A percentile compares a stretch with the other conserved stretches of the same genome.
Evolutionary conservation across 2,113 vertebrate genomes (phyloP).

Genomic region (Perognathus longimembris): DNA sequence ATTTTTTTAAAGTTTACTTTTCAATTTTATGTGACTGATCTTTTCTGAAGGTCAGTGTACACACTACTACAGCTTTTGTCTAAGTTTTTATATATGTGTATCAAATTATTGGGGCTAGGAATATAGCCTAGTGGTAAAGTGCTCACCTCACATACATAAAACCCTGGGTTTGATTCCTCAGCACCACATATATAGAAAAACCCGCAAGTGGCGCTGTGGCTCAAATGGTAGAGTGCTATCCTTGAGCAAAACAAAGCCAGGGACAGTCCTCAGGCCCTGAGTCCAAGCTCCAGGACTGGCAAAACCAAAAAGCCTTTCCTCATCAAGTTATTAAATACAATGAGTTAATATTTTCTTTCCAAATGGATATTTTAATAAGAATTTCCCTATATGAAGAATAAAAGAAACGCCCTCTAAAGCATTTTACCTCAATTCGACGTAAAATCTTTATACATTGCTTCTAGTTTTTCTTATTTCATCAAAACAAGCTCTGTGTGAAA

Average conservation of each 20-base stretch:
- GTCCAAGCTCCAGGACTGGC: too few species aligned
- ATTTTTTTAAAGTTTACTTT: not conserved
- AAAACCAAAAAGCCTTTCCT: too few species aligned
- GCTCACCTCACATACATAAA: too few species aligned
- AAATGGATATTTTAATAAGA: not conserved
- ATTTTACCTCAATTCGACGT: not conserved
- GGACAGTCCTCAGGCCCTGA: too few species aligned
- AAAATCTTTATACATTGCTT: not conserved
- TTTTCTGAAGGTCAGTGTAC: not conserved
- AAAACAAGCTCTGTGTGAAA: not conserved
- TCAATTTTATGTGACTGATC: not conserved
- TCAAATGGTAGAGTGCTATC: too few species aligned
- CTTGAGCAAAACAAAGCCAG: too few species aligned
- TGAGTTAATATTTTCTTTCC: not conserved
- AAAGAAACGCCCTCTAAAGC: not conserved
- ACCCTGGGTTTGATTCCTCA: too few species aligned
- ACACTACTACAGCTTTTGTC: not conserved
- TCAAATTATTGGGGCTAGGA: too few species aligned
- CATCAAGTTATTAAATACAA: conserved; percentile 41
- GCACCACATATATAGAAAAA: too few species aligned
- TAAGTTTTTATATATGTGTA: not conserved
- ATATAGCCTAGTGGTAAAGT: too few species aligned
- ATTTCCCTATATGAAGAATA: not conserved
- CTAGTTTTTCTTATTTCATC: not conserved
- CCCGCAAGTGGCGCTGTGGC: too few species aligned